phyloP scores from a whole-genome alignment of 2,888 invertebrate species.

The Rhagophthalmus giganteus region DNA sequence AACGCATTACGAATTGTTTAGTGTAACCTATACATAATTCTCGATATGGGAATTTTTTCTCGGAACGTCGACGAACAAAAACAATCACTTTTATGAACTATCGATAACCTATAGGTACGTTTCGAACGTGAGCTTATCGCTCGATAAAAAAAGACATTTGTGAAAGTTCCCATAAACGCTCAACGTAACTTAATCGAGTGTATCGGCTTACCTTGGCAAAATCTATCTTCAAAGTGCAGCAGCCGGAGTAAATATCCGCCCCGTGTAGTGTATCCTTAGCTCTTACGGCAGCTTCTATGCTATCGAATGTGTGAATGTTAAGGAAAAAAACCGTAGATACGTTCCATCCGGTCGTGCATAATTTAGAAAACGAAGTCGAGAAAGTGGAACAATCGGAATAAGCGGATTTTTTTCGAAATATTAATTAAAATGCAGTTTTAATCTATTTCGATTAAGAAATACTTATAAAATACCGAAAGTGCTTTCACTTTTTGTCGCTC shows the following conservation, averaged over 20 bases:
- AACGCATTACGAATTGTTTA: no score
- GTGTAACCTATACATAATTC: no score
- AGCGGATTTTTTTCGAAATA: not conserved
- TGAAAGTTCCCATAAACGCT: not conserved
- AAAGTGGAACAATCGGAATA: slow-evolving; percentile 1
- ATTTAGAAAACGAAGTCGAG: not conserved
- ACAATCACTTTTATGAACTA: no score
- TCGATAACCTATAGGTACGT: no score
- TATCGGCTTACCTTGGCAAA: slow-evolving; percentile 87
- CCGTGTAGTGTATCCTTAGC: slow-evolving; percentile 96
- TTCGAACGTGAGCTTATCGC: no score
- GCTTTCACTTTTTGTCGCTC: no score
- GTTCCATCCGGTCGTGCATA: no score
- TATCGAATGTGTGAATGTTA: slow-evolving; percentile 83
- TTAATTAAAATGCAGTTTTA: not conserved
- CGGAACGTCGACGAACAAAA: no score
- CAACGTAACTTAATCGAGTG: not conserved
- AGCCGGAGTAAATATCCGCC: slow-evolving; percentile 98
- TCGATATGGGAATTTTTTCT: no score
- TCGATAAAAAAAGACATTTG: no score
- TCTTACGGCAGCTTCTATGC: slow-evolving; percentile 87
- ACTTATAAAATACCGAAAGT: no score
- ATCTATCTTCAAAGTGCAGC: slow-evolving; percentile 98
- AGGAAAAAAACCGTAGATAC: slow-evolving; percentile 57
- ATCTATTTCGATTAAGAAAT: not conserved